Evolutionary conservation across 2,797 vertebrate genomes (phyloP), one percentile per base, ranked within the genome.

Genomic region (Euthynnus affinis): DNA sequence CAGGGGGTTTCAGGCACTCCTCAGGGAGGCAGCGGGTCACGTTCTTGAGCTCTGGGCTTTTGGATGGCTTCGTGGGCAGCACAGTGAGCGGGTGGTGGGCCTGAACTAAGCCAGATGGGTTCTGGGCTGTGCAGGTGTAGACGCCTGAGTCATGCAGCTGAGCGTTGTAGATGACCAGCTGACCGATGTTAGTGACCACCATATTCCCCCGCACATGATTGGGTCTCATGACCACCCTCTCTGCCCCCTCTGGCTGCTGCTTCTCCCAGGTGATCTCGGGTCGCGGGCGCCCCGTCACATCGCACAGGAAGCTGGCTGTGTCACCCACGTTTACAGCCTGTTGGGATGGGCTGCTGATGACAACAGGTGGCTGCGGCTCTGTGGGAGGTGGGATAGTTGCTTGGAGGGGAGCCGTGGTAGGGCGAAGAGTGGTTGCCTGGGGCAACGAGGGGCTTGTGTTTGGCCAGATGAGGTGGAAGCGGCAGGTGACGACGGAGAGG

Each of bases 201-300:
- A 97, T 95, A 0, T 99, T 99, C 3, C 96, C 98, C 9, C 90
- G 93, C 69, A 99, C 96, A 0, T 98, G 96, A 79, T 99, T 99
- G 40, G 97, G 97, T 76, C 91, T 92, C 97, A 99, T 96, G 73
- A 97, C 74, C n/a, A 96, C 90, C 6, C 94, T 96, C 79, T 96
- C 95, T 3, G 86, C 86, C 5, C 95, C 96, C 0, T 75, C 97
- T 25, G 74, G 96, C 0, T 93, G 91, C 85, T 97, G 96, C 91
- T 98, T 99, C 91, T 99, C 97, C 98, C 98, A 99, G 0, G 96
- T 98, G 89, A 99, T 94, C 72, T 97, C 96, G 0, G 98, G 98
- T 71, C 89, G 94, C 2, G 98, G 98, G 20, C 92, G 94, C 17
- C 98, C 98, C 0, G 84, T 92, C 32, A 97, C 96, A 0, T 98